These are phyloP conservation scores for Upupa epops DNA, from an alignment of 2,113 vertebrate genomes.

Conservation along the genomic window DNA sequence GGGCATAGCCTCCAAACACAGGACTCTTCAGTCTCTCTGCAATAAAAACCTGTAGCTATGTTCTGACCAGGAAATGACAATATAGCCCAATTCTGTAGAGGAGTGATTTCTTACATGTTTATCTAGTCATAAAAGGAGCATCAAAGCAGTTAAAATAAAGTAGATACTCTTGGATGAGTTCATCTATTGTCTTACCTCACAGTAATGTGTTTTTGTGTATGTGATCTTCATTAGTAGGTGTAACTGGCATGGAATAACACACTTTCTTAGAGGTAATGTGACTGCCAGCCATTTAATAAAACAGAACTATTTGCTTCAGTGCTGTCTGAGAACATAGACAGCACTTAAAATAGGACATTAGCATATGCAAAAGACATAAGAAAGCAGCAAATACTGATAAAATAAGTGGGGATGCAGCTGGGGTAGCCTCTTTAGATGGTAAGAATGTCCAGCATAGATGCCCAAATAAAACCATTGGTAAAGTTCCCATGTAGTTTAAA, in stretches of 20 bases:
- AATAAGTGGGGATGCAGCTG: background rate
- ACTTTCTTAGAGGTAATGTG: background rate
- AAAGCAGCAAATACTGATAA: background rate
- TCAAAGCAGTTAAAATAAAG: background rate
- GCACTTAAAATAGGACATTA: background rate
- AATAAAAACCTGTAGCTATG: background rate
- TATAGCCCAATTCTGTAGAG: background rate
- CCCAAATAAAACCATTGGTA: background rate
- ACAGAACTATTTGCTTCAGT: background rate
- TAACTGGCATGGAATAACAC: background rate
- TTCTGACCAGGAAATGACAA: background rate
- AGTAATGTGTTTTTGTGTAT: background rate
- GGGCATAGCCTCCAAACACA: fast-evolving
- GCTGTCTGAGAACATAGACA: background rate
- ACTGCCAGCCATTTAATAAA: background rate
- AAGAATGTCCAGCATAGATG: background rate
- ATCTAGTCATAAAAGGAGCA: background rate
- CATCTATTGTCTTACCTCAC: background rate
- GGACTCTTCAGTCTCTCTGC: fast-evolving
- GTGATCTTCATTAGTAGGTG: background rate
- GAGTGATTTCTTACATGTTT: background rate
- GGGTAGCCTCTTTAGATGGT: background rate
- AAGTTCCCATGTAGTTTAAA: background rate
- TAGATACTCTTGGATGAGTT: background rate
- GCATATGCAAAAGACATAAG: background rate